phyloP scores from a whole-genome alignment of 1,140 invertebrate species.

The Leptinotarsa defecta region DNA sequence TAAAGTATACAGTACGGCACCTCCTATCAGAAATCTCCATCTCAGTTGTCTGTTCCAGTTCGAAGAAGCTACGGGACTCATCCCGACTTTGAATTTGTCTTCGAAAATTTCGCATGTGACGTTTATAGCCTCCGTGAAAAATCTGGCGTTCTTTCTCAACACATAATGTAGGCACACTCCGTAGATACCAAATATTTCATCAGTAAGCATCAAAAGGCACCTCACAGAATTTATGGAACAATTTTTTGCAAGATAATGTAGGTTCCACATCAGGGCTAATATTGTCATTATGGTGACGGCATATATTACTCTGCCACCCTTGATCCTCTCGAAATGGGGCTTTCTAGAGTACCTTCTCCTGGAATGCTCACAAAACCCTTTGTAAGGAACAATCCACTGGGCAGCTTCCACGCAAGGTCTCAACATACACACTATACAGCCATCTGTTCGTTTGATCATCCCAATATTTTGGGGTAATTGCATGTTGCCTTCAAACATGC shows the following conservation, averaged over 20 bases:
- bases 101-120: neutral
- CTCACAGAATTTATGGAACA: neutral
- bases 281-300: neutral
- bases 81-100: neutral
- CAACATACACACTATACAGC: neutral
- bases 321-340: neutral
- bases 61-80: neutral
- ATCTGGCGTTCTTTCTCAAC: neutral
- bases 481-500: too few relatives aligned
- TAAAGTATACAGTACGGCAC: neutral
- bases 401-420: neutral
- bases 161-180: neutral
- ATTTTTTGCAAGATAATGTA: neutral
- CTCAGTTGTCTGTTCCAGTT: neutral
- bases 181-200: neutral
- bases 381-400: neutral
- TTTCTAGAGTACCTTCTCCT: neutral
- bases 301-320: neutral
- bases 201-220: neutral
- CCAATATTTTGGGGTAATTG: too few relatives aligned
- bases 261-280: neutral
- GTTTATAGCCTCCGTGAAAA: neutral
- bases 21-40: neutral
- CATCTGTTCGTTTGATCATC: neutral
- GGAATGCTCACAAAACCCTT: constrained; percentile 1